phyloP scores from a whole-genome alignment of 2,888 invertebrate species.

The Drosophila cognata region DNA sequence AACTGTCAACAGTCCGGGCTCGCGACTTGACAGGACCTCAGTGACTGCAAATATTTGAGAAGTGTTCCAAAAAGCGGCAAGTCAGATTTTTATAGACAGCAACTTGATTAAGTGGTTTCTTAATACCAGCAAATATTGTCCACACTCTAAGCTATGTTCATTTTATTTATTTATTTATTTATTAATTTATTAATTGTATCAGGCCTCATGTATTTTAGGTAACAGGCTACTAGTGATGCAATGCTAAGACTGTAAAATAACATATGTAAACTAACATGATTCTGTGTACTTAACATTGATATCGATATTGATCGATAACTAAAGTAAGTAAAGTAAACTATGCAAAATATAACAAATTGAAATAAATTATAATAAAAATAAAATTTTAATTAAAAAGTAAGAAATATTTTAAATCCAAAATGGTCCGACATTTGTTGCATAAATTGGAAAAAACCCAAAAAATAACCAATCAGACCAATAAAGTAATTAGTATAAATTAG shows the following conservation, averaged over 20 bases:
- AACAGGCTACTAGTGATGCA: too few species aligned
- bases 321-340: too few species aligned
- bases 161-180: not conserved
- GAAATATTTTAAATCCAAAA: not conserved
- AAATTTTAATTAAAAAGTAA: not conserved
- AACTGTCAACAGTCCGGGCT: slow-evolving; percentile 64
- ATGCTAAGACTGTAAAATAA: too few species aligned
- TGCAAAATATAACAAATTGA: too few species aligned
- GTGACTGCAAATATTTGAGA: slow-evolving; percentile 33
- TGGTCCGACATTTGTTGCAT: not conserved
- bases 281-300: too few species aligned
- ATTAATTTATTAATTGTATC: too few species aligned
- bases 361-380: not conserved
- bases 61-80: slow-evolving; percentile 21
- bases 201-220: too few species aligned
- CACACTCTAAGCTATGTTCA: not conserved
- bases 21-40: slow-evolving; percentile 38
- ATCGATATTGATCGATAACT: too few species aligned
- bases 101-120: slow-evolving; percentile 1
- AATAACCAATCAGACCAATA: not conserved
- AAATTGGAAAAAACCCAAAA: not conserved
- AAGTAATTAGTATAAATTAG: not conserved
- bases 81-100: not conserved
- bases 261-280: too few species aligned
- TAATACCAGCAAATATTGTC: not conserved